phyloP scores from a whole-genome alignment of 2,113 vertebrate species.

The Apistogramma diplotaenia region DNA sequence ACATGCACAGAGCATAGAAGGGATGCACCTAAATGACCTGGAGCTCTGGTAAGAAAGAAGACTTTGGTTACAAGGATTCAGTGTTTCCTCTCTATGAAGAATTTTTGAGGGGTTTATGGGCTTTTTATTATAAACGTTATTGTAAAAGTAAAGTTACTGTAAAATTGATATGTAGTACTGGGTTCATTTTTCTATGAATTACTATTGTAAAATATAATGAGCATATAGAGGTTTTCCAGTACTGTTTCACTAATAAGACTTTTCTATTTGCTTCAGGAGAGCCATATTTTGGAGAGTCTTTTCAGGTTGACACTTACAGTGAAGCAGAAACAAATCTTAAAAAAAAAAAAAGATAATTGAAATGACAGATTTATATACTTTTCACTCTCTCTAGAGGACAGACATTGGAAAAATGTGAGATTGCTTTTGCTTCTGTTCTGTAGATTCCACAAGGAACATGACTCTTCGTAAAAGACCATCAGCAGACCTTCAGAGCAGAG shows the following conservation, averaged over 20 bases:
- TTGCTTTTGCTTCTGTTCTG: slow-evolving; percentile 8
- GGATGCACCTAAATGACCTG: too few relatives aligned
- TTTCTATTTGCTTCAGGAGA: slow-evolving; percentile 22
- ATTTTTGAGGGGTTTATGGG: too few relatives aligned
- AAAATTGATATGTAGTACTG: too few relatives aligned
- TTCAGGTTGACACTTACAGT: slow-evolving; percentile 25
- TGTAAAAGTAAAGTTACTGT: too few relatives aligned
- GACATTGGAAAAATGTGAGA: not conserved
- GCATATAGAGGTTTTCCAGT: too few relatives aligned
- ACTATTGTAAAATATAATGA: too few relatives aligned
- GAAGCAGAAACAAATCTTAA: slow-evolving; percentile 15
- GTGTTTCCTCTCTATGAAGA: too few relatives aligned
- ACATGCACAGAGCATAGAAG: too few relatives aligned
- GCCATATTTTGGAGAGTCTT: slow-evolving; percentile 9
- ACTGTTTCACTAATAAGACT: not conserved
- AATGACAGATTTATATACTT: not conserved
- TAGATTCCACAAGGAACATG: slow-evolving; percentile 10
- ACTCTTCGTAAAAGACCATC: slow-evolving; percentile 41
- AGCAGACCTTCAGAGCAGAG: slow-evolving; percentile 20
- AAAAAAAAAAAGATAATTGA: not conserved
- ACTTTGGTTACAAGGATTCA: too few relatives aligned
- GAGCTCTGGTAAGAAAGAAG: too few relatives aligned
- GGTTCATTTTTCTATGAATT: too few relatives aligned
- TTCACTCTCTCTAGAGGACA: not conserved
- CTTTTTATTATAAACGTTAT: too few relatives aligned